Evolutionary conservation across 2,113 vertebrate genomes (phyloP), one percentile per base, ranked within the genome.

Genomic region (Murina feae): DNA sequence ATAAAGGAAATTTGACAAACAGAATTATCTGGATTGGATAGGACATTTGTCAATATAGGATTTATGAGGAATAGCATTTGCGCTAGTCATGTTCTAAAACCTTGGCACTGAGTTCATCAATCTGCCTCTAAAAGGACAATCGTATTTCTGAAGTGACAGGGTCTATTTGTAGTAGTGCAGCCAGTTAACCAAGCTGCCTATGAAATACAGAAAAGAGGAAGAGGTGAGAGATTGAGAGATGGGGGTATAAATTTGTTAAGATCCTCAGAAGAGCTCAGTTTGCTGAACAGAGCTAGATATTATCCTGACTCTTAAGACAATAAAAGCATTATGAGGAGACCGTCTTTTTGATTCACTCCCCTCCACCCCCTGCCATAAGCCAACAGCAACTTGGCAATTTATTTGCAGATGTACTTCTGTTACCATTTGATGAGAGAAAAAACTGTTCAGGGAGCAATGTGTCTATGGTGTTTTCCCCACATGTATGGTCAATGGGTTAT

Each of bases 171-270:
- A 78, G 69, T 85, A 13, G 65, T 55, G 28, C 23, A 86, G 58
- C 60, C 85, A 80, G 81, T 85, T 93, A 94, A 89, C 39, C 84
- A 90, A 92, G 55, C 85, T 91, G 93, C 69, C 88, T 75, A 78
- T 91, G 95, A 97, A 95, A 95, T 96, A 95, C 4, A 74, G 39
- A 11, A 63, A 60, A 49, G 49, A 86, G 53, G 23, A 89, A 84
- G 37, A 94, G 96, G 94, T 96, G 88, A 96, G 65, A 81, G 44
- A 63, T 42, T 96, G 88, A 96, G 65, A 81, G 44, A 63, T 42
- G 85, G 32, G 20, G 20, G 17, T 72, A 91, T 97, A 97, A 90
- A 97, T 97, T 93, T 96, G 86, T 93, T 86, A 72, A 80, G 92
- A 37, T 58, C 5, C 58, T 88, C 37, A 65, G 71, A 89, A 94